These are phyloP conservation scores for Mus caroli DNA, from an alignment of 2,797 vertebrate genomes.

Conservation along the genomic window DNA sequence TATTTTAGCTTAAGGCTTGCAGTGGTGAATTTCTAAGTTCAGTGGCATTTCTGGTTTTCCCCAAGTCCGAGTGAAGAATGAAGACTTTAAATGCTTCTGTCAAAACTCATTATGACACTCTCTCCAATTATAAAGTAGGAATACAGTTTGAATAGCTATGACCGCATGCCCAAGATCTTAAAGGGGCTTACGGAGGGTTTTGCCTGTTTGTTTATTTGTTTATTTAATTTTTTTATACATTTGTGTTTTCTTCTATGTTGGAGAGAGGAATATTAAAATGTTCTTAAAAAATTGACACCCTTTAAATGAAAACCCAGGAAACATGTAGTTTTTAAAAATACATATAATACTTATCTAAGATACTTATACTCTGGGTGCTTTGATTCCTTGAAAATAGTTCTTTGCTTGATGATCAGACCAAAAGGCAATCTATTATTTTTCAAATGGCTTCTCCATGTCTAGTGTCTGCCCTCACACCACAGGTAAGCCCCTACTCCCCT, in stretches of 20 bases:
- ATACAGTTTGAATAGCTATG: constrained; percentile 44
- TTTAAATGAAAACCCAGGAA: background rate
- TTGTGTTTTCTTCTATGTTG: constrained; percentile 34
- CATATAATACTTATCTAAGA: constrained; percentile 33
- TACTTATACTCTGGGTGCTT: background rate
- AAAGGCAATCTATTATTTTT: constrained; percentile 10
- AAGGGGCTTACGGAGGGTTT: constrained; percentile 15
- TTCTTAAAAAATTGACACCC: constrained; percentile 49
- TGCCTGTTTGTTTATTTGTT: background rate
- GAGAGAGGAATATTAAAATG: constrained; percentile 8
- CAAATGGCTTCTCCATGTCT: background rate
- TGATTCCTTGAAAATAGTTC: constrained; percentile 5
- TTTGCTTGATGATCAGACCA: constrained; percentile 13
- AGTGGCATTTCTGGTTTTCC: constrained; percentile 50
- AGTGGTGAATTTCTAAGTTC: constrained; percentile 52
- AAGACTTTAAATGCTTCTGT: constrained; percentile 37
- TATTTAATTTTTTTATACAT: background rate
- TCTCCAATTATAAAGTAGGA: constrained; percentile 45
- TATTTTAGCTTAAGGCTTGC: constrained; percentile 29
- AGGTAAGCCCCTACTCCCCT: background rate
- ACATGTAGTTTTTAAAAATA: constrained; percentile 23
- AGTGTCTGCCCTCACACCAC: background rate
- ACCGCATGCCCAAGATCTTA: background rate
- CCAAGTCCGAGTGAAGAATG: background rate
- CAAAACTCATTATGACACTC: constrained; percentile 20